phyloP scores from a whole-genome alignment of 2,797 vertebrate species.

The Notoglanidium macrostoma region DNA sequence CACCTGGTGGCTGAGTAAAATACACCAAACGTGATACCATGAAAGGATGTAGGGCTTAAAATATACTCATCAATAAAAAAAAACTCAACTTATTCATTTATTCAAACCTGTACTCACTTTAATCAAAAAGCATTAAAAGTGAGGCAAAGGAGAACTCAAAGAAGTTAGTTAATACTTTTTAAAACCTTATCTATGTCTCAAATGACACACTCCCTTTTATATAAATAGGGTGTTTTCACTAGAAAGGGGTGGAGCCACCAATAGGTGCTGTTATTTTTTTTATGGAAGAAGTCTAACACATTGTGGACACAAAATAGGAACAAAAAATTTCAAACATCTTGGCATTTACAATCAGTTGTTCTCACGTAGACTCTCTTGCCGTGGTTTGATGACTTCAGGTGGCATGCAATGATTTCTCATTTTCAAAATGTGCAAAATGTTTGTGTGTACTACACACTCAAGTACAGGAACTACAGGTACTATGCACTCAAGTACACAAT shows the following conservation, averaged over 20 bases:
- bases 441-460: not conserved
- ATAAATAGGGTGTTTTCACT: not conserved
- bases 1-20: constrained; percentile 6
- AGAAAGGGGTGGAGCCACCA: not conserved
- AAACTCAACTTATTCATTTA: too few relatives aligned
- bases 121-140: not conserved
- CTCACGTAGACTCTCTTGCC: not conserved
- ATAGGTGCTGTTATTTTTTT: not conserved
- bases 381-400: not conserved
- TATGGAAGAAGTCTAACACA: not conserved
- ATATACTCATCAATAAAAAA: not conserved
- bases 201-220: not conserved
- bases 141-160: not conserved
- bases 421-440: not conserved
- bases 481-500: not conserved
- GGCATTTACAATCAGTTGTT: not conserved
- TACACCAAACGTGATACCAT: not conserved
- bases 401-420: not conserved
- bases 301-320: not conserved
- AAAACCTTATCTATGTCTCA: not conserved
- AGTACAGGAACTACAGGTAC: not conserved
- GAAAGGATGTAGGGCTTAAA: not conserved
- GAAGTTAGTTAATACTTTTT: not conserved
- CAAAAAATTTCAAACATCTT: not conserved
- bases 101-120: not conserved